Conservation (phyloP, 2,888 invertebrate species). For the Neria commutata region DNA sequence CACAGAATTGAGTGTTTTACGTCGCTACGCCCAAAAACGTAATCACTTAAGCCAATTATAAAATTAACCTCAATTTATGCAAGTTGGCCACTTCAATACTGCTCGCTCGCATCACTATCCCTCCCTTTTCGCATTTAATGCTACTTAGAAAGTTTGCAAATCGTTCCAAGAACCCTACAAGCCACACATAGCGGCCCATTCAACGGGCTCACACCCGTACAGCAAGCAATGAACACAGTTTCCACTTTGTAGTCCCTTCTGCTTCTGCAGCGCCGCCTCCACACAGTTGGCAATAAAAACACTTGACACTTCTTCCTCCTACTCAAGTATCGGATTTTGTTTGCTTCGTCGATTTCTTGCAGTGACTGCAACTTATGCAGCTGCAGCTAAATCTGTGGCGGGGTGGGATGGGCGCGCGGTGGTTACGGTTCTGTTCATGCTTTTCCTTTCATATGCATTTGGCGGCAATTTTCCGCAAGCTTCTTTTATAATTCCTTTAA, state of each 20-base stretch:
- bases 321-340: no score
- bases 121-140: slow-evolving; percentile 19
- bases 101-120: slow-evolving; percentile 24
- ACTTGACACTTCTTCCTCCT: background rate
- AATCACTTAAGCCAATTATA: slow-evolving; percentile 41
- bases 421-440: background rate
- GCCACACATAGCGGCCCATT: no score
- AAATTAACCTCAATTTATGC: slow-evolving; percentile 44
- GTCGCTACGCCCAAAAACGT: no score
- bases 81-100: slow-evolving; percentile 18
- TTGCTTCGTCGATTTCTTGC: no score
- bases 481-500: background rate
- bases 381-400: background rate
- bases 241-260: no score
- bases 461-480: background rate
- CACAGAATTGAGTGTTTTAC: no score
- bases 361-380: background rate
- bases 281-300: background rate
- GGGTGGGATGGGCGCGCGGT: background rate
- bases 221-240: no score
- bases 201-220: no score
- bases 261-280: no score
- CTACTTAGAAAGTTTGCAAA: background rate
- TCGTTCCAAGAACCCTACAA: background rate
- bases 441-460: background rate